phyloP scores from a whole-genome alignment of 2,113 vertebrate species.

The Regulus satrapa region DNA sequence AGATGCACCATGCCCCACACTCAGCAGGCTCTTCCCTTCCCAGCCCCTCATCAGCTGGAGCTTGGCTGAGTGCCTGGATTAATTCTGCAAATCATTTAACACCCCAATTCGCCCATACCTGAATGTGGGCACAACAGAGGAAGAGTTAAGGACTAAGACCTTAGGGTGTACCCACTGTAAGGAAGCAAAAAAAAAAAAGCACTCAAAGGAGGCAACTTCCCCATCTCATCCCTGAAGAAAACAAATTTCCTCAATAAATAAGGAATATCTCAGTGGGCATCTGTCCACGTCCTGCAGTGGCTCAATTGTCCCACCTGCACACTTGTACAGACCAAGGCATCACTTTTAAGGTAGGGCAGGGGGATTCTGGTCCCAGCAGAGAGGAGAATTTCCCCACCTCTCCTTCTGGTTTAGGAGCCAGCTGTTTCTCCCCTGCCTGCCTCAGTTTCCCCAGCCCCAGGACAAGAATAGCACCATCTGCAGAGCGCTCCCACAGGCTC shows the following conservation, averaged over 20 bases:
- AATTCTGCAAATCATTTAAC: not conserved
- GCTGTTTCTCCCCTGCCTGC: not conserved
- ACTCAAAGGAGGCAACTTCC: not conserved
- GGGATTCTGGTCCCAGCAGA: not conserved
- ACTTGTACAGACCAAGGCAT: not conserved
- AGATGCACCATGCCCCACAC: not conserved
- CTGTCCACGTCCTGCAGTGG: not conserved
- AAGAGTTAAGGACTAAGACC: not conserved
- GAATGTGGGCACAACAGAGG: not conserved
- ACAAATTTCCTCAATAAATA: not conserved
- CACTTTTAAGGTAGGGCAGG: not conserved
- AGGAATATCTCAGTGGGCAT: not conserved
- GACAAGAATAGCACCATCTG: not conserved
- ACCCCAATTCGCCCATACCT: not conserved
- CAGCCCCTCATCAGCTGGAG: not conserved
- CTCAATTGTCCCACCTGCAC: not conserved
- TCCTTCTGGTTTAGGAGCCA: not conserved
- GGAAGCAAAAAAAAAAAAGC: not conserved
- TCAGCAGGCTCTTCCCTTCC: not conserved
- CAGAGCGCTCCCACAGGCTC: not conserved
- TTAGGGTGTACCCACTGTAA: not conserved
- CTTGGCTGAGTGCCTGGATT: not conserved
- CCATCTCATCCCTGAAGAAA: not conserved
- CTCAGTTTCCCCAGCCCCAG: slow-evolving; percentile 35
- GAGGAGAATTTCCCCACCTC: not conserved